Evolutionary conservation across 2,113 vertebrate species (phyloP).

Genomic region (Peromyscus leucopus): DNA sequence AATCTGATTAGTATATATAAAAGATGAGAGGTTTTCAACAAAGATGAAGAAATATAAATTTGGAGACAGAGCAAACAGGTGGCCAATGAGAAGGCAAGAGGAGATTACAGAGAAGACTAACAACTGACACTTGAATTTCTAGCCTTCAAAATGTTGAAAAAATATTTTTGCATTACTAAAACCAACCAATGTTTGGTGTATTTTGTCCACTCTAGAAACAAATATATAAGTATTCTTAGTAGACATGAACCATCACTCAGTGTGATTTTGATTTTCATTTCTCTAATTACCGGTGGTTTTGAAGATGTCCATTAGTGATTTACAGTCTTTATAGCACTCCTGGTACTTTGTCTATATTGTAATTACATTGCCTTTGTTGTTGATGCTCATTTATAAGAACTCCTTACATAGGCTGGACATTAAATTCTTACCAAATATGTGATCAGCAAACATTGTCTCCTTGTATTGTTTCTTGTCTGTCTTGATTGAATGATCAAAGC

Average conservation of each 20-base stretch:
- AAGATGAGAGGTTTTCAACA: neutral
- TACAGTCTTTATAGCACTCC: neutral
- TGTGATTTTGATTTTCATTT: neutral
- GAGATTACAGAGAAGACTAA: neutral
- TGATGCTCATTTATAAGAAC: neutral
- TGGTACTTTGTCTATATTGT: neutral
- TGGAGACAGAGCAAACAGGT: neutral
- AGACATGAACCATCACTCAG: neutral
- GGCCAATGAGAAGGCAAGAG: neutral
- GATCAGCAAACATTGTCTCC: neutral
- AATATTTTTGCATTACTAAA: neutral
- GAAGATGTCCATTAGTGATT: neutral
- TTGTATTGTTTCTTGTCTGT: neutral
- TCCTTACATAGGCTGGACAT: neutral
- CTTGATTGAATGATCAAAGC: neutral
- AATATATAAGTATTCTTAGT: neutral
- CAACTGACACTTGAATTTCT: neutral
- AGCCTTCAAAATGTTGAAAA: neutral
- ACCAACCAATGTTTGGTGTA: neutral
- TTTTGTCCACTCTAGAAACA: neutral
- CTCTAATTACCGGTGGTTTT: neutral
- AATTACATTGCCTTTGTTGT: neutral
- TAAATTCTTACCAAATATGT: neutral
- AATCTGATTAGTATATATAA: neutral
- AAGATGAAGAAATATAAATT: neutral